Conservation (phyloP, 2,888 invertebrate species). For the Lasioglossum villosulum region DNA sequence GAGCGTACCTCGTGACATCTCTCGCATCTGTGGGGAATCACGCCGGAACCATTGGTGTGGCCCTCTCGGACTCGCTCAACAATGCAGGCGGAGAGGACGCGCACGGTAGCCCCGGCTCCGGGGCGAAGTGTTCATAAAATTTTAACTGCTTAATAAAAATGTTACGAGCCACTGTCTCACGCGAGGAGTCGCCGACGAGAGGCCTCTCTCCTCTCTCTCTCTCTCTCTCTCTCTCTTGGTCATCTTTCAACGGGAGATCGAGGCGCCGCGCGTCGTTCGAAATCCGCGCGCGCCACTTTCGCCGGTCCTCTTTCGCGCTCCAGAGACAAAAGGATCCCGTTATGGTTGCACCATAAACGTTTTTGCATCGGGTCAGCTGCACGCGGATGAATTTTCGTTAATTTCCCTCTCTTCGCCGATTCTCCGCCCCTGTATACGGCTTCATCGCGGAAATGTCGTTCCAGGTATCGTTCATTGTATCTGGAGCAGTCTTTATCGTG, state of each 20-base stretch:
- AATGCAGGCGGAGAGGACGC: conserved; percentile 70
- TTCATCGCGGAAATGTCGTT: not conserved
- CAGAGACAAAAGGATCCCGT: not conserved
- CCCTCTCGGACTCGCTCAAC: conserved; percentile 72
- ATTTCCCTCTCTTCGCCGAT: not conserved
- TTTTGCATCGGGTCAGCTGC: not conserved
- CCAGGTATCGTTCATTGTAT: not conserved
- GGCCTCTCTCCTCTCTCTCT: conserved; percentile 24
- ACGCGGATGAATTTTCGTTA: not conserved
- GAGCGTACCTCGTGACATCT: conserved; percentile 76
- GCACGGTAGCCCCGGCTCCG: conserved; percentile 50
- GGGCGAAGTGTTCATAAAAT: conserved; percentile 73
- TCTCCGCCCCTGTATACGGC: not conserved
- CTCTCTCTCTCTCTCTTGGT: conserved; percentile 6
- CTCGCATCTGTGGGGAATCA: conserved; percentile 70
- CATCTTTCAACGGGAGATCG: conserved; percentile 49
- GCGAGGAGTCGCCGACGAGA: conserved; percentile 65
- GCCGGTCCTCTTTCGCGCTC: not conserved
- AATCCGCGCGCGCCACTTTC: conserved; percentile 45
- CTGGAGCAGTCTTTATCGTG: not conserved
- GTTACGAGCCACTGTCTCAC: conserved; percentile 75
- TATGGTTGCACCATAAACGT: not conserved
- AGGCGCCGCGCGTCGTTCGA: conserved; percentile 40
- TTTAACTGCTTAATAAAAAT: conserved; percentile 78
- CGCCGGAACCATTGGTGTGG: conserved; percentile 46